A percentile compares a stretch with the other conserved stretches of the same genome.
Conservation (phyloP, 2,797 vertebrate species). For the Gadopsis marmoratus region DNA sequence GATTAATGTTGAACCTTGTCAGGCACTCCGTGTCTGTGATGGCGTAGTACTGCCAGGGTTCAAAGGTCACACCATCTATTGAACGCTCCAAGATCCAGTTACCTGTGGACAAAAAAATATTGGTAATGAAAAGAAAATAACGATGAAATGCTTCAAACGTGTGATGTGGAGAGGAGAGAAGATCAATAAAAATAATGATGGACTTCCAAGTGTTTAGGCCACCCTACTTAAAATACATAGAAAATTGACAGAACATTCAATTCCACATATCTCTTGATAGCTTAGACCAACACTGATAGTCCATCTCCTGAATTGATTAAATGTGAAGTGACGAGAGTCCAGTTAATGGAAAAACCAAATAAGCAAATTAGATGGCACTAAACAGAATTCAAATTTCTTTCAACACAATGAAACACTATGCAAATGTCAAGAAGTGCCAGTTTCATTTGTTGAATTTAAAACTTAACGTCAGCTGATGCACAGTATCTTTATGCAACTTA, state of each 20-base stretch:
- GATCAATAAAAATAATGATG: constrained; percentile 60
- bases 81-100: constrained; percentile 98
- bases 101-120: constrained; percentile 72
- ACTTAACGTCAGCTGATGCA: not conserved
- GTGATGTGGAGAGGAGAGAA: constrained; percentile 5
- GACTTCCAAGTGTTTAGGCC: constrained; percentile 43
- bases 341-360: constrained; percentile 11
- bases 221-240: constrained; percentile 66
- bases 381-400: not conserved
- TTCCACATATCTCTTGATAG: constrained; percentile 21
- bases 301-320: constrained; percentile 11
- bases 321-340: not conserved
- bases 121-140: constrained; percentile 18
- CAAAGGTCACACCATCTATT: constrained; percentile 88
- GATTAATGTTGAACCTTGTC: constrained; percentile 91
- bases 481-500: too few species aligned
- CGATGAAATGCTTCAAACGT: constrained; percentile 39
- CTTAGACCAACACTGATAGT: not conserved
- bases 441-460: not conserved
- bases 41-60: constrained; percentile 97
- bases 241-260: constrained; percentile 64
- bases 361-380: not conserved
- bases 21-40: constrained; percentile 95
- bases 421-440: not conserved
- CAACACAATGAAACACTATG: not conserved